phyloP scores from a whole-genome alignment of 2,797 vertebrate genomes.

The Anomalospiza imberbis region DNA sequence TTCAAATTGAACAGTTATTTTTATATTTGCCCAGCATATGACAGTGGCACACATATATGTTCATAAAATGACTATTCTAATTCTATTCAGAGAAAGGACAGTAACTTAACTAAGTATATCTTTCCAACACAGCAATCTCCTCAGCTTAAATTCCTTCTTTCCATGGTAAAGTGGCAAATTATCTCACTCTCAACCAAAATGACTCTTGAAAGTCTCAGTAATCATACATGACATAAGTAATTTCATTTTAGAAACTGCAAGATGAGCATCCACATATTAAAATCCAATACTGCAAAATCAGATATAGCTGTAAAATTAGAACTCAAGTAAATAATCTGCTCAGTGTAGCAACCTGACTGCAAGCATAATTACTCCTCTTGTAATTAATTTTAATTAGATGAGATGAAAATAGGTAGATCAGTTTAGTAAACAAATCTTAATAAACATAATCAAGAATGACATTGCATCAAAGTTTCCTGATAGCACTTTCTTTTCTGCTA shows the following conservation, averaged over 20 bases:
- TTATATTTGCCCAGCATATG: background rate
- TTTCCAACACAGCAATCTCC: constrained; percentile 70
- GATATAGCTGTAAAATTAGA: constrained; percentile 58
- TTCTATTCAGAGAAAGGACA: background rate
- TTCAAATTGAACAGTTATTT: background rate
- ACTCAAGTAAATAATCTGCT: constrained; percentile 60
- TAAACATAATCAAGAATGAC: constrained; percentile 12
- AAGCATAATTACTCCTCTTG: constrained; percentile 58
- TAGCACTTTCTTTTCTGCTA: background rate
- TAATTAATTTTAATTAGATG: constrained; percentile 65
- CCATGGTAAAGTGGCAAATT: constrained; percentile 66
- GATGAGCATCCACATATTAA: constrained; percentile 36
- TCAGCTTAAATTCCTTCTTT: constrained; percentile 68
- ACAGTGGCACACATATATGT: background rate
- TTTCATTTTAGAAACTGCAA: constrained; percentile 26
- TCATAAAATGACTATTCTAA: background rate
- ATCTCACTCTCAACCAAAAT: constrained; percentile 66
- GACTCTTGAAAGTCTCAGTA: background rate
- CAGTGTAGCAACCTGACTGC: constrained; percentile 34
- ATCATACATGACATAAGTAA: background rate
- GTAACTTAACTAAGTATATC: background rate
- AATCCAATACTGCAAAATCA: constrained; percentile 41
- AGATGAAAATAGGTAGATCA: constrained; percentile 33
- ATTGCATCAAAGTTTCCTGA: background rate
- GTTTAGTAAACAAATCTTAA: constrained; percentile 42